Percentiles rank a stretch among this genome's conserved stretches.
phyloP scores from a whole-genome alignment of 1,140 invertebrate genomes.

The Leguminivora glycinivorella region DNA sequence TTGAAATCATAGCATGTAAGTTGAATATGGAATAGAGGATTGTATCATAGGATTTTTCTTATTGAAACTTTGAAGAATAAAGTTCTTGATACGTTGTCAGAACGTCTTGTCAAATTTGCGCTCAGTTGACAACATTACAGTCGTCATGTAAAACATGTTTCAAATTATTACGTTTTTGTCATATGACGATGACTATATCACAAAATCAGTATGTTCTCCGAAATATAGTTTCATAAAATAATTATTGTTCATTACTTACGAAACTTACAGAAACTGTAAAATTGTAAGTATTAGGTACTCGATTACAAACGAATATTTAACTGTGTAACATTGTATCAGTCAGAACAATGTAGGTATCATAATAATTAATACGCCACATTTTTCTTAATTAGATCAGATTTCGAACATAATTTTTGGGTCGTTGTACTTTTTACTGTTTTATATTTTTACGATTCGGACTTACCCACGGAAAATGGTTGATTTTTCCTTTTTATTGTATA shows the following conservation, averaged over 20 bases:
- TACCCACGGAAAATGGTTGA: constrained; percentile 23
- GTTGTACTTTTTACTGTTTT: constrained; percentile 42
- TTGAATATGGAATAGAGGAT: background rate
- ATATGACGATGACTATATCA: background rate
- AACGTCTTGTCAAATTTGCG: constrained; percentile 12
- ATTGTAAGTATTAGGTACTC: background rate
- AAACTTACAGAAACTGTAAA: background rate
- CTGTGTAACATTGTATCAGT: constrained; percentile 33
- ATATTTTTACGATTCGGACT: constrained; percentile 40
- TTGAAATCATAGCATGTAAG: constrained; percentile 36
- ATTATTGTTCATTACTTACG: too few species aligned
- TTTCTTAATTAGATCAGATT: constrained; percentile 55
- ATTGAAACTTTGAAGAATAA: background rate
- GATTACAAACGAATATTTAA: background rate
- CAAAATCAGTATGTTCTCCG: background rate
- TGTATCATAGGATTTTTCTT: background rate
- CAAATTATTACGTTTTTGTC: background rate
- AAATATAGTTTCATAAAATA: too few species aligned
- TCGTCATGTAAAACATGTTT: background rate
- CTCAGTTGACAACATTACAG: constrained; percentile 29
- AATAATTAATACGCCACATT: constrained; percentile 53
- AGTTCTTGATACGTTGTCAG: background rate
- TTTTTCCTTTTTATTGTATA: background rate
- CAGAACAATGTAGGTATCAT: constrained; percentile 49
- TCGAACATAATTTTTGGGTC: background rate